A percentile compares a stretch with the other conserved stretches of the same genome.
These are phyloP conservation scores for Pygmarrhopalites habei DNA, from an alignment of 1,140 invertebrate species.

Conservation along the genomic window DNA sequence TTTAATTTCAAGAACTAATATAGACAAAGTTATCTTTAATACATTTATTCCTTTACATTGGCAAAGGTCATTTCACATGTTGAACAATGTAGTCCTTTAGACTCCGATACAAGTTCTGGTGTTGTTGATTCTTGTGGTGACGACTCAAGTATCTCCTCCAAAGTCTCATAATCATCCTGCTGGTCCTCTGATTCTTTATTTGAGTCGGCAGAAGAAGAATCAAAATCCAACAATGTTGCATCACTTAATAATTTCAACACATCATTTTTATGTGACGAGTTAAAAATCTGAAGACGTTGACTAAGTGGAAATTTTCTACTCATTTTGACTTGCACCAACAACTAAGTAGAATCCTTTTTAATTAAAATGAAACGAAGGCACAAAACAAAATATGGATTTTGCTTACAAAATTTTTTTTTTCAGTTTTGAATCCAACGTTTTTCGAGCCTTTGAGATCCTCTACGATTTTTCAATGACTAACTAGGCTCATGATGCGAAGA, in stretches of 20 bases:
- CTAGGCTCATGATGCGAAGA: too few relatives aligned
- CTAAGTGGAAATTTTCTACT: not conserved
- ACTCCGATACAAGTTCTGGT: not conserved
- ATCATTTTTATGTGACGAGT: constrained; percentile 14
- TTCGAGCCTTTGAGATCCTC: too few relatives aligned
- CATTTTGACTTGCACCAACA: not conserved
- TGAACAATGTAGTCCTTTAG: constrained; percentile 24
- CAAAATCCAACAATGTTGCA: constrained; percentile 6
- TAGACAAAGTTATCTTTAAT: too few relatives aligned
- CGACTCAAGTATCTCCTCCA: not conserved
- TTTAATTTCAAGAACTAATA: too few relatives aligned
- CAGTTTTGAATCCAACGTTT: too few relatives aligned
- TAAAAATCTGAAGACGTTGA: constrained; percentile 16
- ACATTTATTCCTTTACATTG: constrained; percentile 10
- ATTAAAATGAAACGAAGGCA: not conserved
- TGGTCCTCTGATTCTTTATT: not conserved
- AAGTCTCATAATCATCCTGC: not conserved
- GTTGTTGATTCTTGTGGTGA: not conserved
- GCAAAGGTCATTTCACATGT: constrained; percentile 34
- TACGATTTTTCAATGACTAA: too few relatives aligned
- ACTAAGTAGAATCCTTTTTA: not conserved
- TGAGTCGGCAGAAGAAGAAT: too few relatives aligned
- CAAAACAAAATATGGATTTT: not conserved
- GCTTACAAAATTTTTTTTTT: too few relatives aligned
- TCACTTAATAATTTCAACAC: constrained; percentile 10